A percentile compares a stretch with the other conserved stretches of the same genome.
Conservation (phyloP, 2,797 vertebrate genomes). For the Hyperoplus immaculatus region DNA sequence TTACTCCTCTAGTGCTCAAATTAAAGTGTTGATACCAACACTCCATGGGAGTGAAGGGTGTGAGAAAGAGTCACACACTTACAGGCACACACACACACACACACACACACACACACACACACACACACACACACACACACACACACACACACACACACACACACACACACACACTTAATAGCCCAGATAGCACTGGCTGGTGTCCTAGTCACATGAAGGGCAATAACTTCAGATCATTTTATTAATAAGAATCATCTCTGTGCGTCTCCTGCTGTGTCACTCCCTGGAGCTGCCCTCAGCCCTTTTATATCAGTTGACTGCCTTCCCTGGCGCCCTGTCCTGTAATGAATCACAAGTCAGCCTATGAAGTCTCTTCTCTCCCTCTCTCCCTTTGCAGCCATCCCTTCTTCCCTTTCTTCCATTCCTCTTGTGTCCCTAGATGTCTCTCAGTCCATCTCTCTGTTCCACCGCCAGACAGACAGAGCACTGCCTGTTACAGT, state of each 20-base stretch:
- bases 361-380: constrained; percentile 42
- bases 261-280: constrained; percentile 59
- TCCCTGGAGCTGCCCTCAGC: constrained; percentile 50
- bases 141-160: constrained; percentile 12
- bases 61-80: constrained; percentile 6
- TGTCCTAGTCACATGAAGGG: constrained; percentile 67
- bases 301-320: constrained; percentile 75
- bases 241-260: constrained; percentile 83
- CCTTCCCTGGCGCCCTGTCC: constrained; percentile 61
- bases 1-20: constrained; percentile 85
- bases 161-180: constrained; percentile 47
- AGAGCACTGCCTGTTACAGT: constrained; percentile 29
- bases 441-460: constrained; percentile 16
- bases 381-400: constrained; percentile 30
- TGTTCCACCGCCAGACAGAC: constrained; percentile 27
- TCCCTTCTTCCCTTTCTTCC: constrained; percentile 16
- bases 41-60: constrained; percentile 74
- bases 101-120: constrained; percentile 12
- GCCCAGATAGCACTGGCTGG: constrained; percentile 88
- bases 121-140: neutral
- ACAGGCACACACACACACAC: neutral
- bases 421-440: constrained; percentile 27
- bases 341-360: constrained; percentile 76
- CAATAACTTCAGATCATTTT: constrained; percentile 82
- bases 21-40: constrained; percentile 86